Evolutionary conservation across 1,140 invertebrate species (phyloP).

Genomic region (Phymastichus coffea): DNA sequence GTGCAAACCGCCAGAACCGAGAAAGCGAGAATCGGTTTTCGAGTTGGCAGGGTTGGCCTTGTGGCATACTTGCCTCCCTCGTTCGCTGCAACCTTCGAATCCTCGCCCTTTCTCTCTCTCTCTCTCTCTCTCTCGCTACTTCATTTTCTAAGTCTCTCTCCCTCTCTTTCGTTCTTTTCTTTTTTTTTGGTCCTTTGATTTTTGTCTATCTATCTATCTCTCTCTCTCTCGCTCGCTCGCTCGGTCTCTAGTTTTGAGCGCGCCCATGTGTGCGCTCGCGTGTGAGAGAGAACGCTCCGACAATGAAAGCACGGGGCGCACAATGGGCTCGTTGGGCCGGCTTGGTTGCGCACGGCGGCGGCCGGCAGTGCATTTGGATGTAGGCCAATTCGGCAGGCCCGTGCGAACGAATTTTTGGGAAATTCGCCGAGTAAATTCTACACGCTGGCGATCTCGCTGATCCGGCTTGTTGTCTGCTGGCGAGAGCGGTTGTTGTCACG

Average conservation of each 20-base stretch:
- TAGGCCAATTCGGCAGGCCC: too few species aligned
- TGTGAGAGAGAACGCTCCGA: constrained; percentile 46
- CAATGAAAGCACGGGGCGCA: constrained; percentile 48
- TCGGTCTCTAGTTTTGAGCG: constrained; percentile 35
- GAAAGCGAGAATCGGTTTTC: constrained; percentile 35
- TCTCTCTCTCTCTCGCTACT: constrained; percentile 17
- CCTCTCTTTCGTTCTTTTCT: not conserved
- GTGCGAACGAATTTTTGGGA: too few species aligned
- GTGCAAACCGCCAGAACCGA: too few species aligned
- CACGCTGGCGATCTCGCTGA: too few species aligned
- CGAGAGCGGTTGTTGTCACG: too few species aligned
- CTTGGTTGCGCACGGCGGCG: too few species aligned
- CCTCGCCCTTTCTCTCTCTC: constrained; percentile 23
- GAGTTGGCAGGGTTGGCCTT: constrained; percentile 43
- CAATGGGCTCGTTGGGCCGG: constrained; percentile 53
- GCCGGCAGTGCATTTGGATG: too few species aligned
- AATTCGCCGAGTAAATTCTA: too few species aligned
- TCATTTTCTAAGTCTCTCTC: not conserved
- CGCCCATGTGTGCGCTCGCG: too few species aligned
- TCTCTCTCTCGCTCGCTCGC: constrained; percentile 36
- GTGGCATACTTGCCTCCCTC: constrained; percentile 41
- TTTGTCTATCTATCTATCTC: constrained; percentile 12
- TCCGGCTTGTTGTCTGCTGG: too few species aligned
- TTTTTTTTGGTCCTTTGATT: too few species aligned
- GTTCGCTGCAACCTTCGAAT: constrained; percentile 21